Evolutionary conservation across 2,888 invertebrate genomes (phyloP).

Genomic region (Caenorhabditis afra): DNA sequence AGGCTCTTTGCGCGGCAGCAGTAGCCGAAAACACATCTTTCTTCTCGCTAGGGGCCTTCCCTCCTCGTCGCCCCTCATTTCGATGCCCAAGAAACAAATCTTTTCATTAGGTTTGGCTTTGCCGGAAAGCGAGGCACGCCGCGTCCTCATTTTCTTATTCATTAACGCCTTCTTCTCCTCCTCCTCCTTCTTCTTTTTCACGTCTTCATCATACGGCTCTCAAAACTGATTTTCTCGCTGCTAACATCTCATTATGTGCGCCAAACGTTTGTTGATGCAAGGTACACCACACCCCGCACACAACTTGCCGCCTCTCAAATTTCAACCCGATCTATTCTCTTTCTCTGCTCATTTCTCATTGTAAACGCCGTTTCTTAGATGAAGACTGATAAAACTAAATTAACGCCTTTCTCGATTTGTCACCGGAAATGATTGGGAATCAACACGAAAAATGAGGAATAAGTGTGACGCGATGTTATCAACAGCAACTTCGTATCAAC

Average conservation of each 20-base stretch:
- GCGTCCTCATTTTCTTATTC: slow-evolving; percentile 51
- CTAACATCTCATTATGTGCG: slow-evolving; percentile 14
- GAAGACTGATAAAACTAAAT: background rate
- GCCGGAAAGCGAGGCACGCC: slow-evolving; percentile 26
- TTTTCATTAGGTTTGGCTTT: slow-evolving; percentile 61
- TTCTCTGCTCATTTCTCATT: slow-evolving; percentile 15
- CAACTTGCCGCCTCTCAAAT: slow-evolving; percentile 8
- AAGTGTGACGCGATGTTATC: too few species aligned
- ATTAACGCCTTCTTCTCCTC: slow-evolving; percentile 47
- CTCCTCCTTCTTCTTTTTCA: too few species aligned
- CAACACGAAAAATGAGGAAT: background rate
- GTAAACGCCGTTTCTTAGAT: background rate
- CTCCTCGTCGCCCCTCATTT: slow-evolving; percentile 23
- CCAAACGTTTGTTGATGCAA: slow-evolving; percentile 23
- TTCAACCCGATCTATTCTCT: background rate
- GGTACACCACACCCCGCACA: background rate
- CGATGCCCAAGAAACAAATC: slow-evolving; percentile 58
- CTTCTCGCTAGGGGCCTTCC: slow-evolving; percentile 16
- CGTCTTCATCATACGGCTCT: slow-evolving; percentile 13
- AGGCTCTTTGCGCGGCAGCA: background rate
- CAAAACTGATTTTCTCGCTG: slow-evolving; percentile 18
- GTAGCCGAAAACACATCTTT: slow-evolving; percentile 37
- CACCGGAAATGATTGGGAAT: background rate
- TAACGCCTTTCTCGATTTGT: background rate
- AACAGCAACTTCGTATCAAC: too few species aligned